These are phyloP conservation scores for Linepithema humile DNA, from an alignment of 1,140 invertebrate genomes.

Conservation along the genomic window DNA sequence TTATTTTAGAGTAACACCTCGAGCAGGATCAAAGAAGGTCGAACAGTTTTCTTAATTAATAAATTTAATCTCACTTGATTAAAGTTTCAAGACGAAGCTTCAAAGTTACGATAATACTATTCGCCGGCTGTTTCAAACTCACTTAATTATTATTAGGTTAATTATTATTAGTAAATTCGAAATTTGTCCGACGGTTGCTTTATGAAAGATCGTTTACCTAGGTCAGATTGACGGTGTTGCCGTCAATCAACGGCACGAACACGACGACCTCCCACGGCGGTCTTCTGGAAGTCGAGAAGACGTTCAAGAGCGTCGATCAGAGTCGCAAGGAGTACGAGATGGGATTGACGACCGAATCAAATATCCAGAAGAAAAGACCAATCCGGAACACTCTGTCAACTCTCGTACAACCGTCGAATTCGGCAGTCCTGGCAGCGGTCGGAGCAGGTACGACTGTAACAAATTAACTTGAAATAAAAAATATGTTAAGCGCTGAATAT, in stretches of 20 bases:
- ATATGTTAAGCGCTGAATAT: background rate
- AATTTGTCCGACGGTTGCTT: conserved; percentile 39
- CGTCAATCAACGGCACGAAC: conserved; percentile 87
- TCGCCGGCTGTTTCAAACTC: no score
- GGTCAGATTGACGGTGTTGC: conserved; percentile 89
- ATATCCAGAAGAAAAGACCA: conserved; percentile 72
- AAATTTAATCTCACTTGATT: background rate
- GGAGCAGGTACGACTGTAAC: conserved; percentile 83
- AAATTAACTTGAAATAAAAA: conserved; percentile 6
- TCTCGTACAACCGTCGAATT: conserved; percentile 78
- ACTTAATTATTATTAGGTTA: no score
- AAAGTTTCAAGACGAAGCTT: background rate
- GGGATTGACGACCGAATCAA: conserved; percentile 69
- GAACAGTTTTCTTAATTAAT: background rate
- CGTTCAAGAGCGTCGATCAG: conserved; percentile 88
- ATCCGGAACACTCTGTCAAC: conserved; percentile 72
- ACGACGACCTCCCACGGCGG: conserved; percentile 90
- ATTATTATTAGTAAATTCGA: background rate
- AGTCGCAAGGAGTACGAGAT: conserved; percentile 83
- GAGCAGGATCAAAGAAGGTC: no score
- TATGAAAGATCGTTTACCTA: conserved; percentile 81
- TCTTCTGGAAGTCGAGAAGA: conserved; percentile 89
- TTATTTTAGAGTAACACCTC: background rate
- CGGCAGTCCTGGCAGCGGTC: conserved; percentile 89
- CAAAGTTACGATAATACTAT: no score